A percentile compares a stretch with the other conserved stretches of the same genome.
Evolutionary conservation across 2,797 vertebrate genomes (phyloP).

Genomic region (Myioborus melanocephalus): DNA sequence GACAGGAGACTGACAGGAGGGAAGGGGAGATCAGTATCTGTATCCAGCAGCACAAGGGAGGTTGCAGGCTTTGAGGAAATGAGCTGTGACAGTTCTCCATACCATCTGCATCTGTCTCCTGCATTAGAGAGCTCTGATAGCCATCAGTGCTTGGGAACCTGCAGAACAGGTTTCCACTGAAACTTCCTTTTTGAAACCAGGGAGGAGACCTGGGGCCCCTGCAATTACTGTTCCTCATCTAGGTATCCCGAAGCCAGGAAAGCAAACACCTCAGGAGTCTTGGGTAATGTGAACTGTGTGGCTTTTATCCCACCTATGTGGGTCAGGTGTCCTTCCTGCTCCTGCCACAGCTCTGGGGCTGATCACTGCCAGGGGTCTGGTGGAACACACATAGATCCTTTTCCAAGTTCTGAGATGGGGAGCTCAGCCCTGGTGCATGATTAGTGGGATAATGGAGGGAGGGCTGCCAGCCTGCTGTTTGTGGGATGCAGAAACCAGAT

Average conservation of each 20-base stretch:
- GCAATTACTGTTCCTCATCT: neutral
- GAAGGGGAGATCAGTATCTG: neutral
- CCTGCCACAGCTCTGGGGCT: neutral
- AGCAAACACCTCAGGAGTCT: neutral
- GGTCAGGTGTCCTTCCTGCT: neutral
- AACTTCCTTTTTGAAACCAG: slow-evolving; percentile 15
- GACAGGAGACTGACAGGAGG: neutral
- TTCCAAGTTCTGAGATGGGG: neutral
- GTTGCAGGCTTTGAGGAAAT: neutral
- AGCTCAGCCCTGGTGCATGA: neutral
- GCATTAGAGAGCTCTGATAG: neutral
- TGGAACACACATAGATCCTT: neutral
- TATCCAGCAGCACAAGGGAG: neutral
- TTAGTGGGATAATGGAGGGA: neutral
- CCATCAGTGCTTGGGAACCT: neutral
- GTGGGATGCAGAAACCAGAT: neutral
- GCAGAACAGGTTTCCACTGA: slow-evolving; percentile 37
- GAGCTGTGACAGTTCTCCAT: rapidly evolving
- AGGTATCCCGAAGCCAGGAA: rapidly evolving
- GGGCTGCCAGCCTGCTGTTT: neutral
- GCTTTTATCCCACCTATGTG: neutral
- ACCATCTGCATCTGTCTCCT: neutral
- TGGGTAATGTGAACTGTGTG: rapidly evolving
- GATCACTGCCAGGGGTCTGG: rapidly evolving
- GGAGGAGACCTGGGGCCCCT: neutral